A percentile compares a stretch with the other conserved stretches of the same genome.
These are phyloP conservation scores for Oxystoma pomonae DNA, from an alignment of 2,888 invertebrate genomes.

Conservation along the genomic window DNA sequence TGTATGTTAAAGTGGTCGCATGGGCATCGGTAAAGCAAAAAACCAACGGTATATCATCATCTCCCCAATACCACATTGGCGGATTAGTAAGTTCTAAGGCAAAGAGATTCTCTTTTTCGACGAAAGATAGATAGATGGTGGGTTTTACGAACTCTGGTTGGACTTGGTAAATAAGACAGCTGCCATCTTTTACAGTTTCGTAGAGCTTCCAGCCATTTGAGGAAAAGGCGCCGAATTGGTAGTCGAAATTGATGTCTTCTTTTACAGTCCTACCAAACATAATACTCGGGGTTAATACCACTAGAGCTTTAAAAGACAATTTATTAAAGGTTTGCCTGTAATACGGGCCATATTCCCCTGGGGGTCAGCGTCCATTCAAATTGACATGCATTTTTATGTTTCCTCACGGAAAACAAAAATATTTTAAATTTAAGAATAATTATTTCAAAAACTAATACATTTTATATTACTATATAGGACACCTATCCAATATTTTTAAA, in stretches of 20 bases:
- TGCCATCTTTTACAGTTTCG: conserved; percentile 10
- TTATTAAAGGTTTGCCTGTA: no score
- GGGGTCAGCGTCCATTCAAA: no score
- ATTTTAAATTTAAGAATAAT: no score
- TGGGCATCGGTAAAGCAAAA: conserved; percentile 34
- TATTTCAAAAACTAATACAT: no score
- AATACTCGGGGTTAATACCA: no score
- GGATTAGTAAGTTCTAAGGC: conserved; percentile 15
- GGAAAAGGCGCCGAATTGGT: conserved; percentile 24
- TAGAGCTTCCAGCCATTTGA: conserved; percentile 26
- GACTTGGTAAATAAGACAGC: conserved; percentile 24
- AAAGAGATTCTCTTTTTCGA: conserved; percentile 8
- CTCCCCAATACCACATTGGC: conserved; percentile 10
- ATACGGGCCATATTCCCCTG: no score
- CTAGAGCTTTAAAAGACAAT: no score
- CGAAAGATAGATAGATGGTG: conserved; percentile 13
- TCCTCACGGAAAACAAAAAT: no score
- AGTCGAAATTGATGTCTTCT: conserved; percentile 18
- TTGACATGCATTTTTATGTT: no score
- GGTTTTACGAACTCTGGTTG: background rate
- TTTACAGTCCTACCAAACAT: no score
- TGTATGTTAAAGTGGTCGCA: conserved; percentile 18
- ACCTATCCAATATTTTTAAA: no score
- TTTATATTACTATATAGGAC: no score
- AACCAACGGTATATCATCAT: conserved; percentile 21